A percentile compares a stretch with the other conserved stretches of the same genome.
Evolutionary conservation across 2,797 vertebrate genomes (phyloP).

Genomic region (Podargus strigoides): DNA sequence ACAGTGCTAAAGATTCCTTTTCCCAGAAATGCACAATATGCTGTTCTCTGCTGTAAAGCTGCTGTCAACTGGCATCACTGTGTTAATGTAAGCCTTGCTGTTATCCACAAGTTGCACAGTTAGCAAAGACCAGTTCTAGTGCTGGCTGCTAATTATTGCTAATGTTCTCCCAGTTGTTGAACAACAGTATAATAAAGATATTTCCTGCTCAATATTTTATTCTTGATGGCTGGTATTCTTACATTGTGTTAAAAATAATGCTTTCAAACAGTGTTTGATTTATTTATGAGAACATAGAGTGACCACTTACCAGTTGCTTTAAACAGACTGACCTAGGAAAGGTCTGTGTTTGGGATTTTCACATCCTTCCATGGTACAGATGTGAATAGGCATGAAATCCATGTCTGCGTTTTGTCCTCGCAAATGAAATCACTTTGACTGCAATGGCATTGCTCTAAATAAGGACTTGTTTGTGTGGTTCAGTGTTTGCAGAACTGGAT

Average conservation of each 20-base stretch:
- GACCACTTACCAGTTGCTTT: not conserved
- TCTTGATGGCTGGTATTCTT: not conserved
- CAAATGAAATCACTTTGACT: not conserved
- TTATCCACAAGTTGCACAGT: not conserved
- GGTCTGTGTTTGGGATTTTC: not conserved
- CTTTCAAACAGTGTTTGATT: not conserved
- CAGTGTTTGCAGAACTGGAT: not conserved
- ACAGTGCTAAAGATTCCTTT: not conserved
- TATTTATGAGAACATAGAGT: not conserved
- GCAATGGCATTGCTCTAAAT: not conserved
- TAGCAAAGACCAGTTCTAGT: not conserved
- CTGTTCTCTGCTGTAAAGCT: slow-evolving; percentile 12
- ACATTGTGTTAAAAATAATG: not conserved
- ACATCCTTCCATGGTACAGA: not conserved
- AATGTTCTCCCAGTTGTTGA: not conserved
- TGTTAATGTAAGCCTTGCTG: not conserved
- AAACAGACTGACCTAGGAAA: not conserved
- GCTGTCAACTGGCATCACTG: not conserved
- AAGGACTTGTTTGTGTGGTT: not conserved
- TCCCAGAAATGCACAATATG: not conserved
- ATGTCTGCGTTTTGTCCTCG: not conserved
- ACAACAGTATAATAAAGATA: not conserved
- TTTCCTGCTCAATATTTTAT: not conserved
- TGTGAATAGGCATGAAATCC: not conserved
- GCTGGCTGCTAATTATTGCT: not conserved